Evolutionary conservation across 2,113 vertebrate genomes (phyloP).

Genomic region (Tricholaema leucomelas): DNA sequence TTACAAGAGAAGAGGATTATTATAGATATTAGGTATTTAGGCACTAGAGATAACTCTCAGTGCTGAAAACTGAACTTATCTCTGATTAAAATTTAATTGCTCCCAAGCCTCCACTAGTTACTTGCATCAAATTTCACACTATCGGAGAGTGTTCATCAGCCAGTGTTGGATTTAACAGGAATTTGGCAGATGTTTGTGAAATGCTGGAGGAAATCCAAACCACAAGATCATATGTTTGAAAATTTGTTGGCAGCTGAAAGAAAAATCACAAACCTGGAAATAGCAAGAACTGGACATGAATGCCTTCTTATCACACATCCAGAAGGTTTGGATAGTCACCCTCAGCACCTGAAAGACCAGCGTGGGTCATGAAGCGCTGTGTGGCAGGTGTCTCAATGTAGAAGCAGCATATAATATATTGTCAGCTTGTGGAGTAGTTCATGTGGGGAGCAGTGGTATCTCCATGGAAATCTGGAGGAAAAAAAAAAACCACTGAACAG

Average conservation of each 20-base stretch:
- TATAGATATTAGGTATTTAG: slow-evolving; percentile 29
- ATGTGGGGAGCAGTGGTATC: background rate
- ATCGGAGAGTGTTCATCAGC: slow-evolving; percentile 49
- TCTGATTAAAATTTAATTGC: slow-evolving; percentile 70
- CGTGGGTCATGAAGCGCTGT: background rate
- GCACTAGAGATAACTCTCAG: slow-evolving; percentile 38
- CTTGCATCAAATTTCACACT: slow-evolving; percentile 61
- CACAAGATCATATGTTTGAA: slow-evolving; percentile 54
- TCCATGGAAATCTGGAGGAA: slow-evolving; percentile 26
- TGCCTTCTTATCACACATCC: background rate
- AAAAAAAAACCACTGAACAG: background rate
- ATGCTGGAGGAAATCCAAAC: slow-evolving; percentile 54
- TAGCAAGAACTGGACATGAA: background rate
- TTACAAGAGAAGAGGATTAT: background rate
- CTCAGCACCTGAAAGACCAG: background rate
- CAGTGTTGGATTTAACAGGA: slow-evolving; percentile 49
- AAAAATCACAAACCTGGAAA: slow-evolving; percentile 47
- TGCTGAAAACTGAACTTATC: slow-evolving; percentile 41
- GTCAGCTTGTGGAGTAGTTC: background rate
- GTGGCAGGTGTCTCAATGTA: background rate
- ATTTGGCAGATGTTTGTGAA: slow-evolving; percentile 68
- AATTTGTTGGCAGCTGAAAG: slow-evolving; percentile 48
- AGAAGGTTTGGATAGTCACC: background rate
- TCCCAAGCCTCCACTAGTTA: slow-evolving; percentile 62
- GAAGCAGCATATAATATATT: background rate